phyloP scores from a whole-genome alignment of 2,113 vertebrate genomes.

The Noctilio leporinus region DNA sequence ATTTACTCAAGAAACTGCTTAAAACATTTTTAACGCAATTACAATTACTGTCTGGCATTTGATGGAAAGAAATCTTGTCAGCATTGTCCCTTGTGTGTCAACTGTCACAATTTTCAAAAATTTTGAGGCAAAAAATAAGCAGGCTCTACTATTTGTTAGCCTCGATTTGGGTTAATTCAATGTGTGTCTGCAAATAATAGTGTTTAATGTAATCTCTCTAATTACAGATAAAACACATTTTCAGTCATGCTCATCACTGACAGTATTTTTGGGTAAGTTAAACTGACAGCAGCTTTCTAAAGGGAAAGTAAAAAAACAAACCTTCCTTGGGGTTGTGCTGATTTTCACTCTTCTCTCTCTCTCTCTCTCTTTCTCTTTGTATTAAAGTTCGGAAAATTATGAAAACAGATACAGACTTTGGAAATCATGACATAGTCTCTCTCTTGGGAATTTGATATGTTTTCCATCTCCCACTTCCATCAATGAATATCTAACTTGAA shows the following conservation, averaged over 20 bases:
- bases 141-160: conserved; percentile 73
- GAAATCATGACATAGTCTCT: not conserved
- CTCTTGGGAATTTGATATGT: not conserved
- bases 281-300: conserved; percentile 74
- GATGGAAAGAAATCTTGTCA: conserved; percentile 72
- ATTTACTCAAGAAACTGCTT: conserved; percentile 68
- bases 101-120: conserved; percentile 75
- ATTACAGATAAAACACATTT: conserved; percentile 75
- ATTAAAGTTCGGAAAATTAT: conserved; percentile 49
- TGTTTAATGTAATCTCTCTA: conserved; percentile 77
- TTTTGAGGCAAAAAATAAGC: conserved; percentile 71
- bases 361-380: not conserved
- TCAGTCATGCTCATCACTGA: conserved; percentile 73
- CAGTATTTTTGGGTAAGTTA: conserved; percentile 72
- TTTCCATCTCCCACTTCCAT: not conserved
- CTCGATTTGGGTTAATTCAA: conserved; percentile 76
- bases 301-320: conserved; percentile 61
- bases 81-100: conserved; percentile 73
- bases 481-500: not conserved
- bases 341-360: not conserved
- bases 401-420: conserved; percentile 31
- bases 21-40: conserved; percentile 74
- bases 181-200: conserved; percentile 77
- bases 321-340: conserved; percentile 57
- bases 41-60: conserved; percentile 72